These are phyloP conservation scores for Caerostris extrusa DNA, from an alignment of 1,140 invertebrate genomes.

Conservation along the genomic window DNA sequence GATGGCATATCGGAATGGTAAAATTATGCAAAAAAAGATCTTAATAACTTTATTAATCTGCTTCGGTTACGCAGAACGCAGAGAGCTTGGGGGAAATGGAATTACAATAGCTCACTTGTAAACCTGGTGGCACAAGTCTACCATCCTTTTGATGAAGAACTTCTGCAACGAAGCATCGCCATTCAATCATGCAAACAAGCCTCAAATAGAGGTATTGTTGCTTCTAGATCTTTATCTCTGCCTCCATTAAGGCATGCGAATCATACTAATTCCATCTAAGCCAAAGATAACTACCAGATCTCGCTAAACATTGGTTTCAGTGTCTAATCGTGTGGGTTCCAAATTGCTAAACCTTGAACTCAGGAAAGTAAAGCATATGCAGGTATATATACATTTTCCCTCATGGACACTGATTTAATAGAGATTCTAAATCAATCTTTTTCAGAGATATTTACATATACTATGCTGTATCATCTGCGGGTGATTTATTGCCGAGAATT, in stretches of 20 bases:
- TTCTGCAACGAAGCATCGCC: not conserved
- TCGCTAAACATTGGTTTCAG: not conserved
- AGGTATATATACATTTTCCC: not conserved
- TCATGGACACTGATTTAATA: not conserved
- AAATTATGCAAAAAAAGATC: constrained; percentile 5
- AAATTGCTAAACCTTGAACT: constrained; percentile 26
- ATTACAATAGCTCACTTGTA: not conserved
- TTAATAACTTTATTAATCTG: constrained; percentile 30
- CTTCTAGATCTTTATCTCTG: constrained; percentile 8
- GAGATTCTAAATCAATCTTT: not conserved
- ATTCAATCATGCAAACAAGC: constrained; percentile 48
- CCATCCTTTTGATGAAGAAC: not conserved
- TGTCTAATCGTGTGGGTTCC: not conserved
- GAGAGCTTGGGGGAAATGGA: not conserved
- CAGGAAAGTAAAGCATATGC: not conserved
- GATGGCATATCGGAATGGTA: not conserved
- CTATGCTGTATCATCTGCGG: not conserved
- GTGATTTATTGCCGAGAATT: not conserved
- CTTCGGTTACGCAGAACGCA: not conserved
- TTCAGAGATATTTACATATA: not conserved
- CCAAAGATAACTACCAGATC: not conserved
- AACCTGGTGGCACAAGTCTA: not conserved
- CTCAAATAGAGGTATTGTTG: constrained; percentile 23
- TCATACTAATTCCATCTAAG: constrained; percentile 52
- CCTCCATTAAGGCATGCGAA: constrained; percentile 14